A percentile compares a stretch with the other conserved stretches of the same genome.
Conservation (phyloP, 2,888 invertebrate genomes). For the Lasioglossum lativentre region DNA sequence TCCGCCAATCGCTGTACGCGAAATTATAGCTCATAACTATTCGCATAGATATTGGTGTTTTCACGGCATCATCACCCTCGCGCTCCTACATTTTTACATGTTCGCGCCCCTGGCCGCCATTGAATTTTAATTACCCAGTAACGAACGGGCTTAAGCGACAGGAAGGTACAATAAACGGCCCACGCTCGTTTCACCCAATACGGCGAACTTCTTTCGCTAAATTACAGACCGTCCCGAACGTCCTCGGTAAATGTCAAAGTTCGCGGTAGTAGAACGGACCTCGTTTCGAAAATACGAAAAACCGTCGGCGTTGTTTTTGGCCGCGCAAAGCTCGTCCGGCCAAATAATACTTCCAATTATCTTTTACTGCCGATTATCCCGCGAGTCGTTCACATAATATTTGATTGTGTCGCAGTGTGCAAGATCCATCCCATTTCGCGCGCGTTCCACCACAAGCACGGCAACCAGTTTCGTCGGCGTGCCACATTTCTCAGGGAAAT, state of each 20-base stretch:
- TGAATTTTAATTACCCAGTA: constrained; percentile 60
- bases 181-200: neutral
- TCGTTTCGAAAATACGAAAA: neutral
- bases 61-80: constrained; percentile 2
- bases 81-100: constrained; percentile 36
- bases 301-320: neutral
- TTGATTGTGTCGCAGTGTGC: constrained; percentile 39
- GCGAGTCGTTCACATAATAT: constrained; percentile 43
- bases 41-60: constrained; percentile 62
- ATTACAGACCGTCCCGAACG: neutral
- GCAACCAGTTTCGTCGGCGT: constrained; percentile 56
- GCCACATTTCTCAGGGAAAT: constrained; percentile 77
- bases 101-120: constrained; percentile 31
- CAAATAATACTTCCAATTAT: constrained; percentile 30
- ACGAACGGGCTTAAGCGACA: constrained; percentile 44
- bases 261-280: neutral
- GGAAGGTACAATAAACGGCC: constrained; percentile 34
- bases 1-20: constrained; percentile 39
- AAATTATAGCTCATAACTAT: constrained; percentile 67
- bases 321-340: neutral
- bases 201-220: neutral
- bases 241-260: neutral
- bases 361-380: constrained; percentile 48
- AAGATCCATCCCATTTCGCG: constrained; percentile 68
- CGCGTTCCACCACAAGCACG: constrained; percentile 52